Percentiles rank a stretch among this genome's conserved stretches.
Evolutionary conservation across 2,113 vertebrate species (phyloP).

Genomic region (Leptobrachium leishanense): DNA sequence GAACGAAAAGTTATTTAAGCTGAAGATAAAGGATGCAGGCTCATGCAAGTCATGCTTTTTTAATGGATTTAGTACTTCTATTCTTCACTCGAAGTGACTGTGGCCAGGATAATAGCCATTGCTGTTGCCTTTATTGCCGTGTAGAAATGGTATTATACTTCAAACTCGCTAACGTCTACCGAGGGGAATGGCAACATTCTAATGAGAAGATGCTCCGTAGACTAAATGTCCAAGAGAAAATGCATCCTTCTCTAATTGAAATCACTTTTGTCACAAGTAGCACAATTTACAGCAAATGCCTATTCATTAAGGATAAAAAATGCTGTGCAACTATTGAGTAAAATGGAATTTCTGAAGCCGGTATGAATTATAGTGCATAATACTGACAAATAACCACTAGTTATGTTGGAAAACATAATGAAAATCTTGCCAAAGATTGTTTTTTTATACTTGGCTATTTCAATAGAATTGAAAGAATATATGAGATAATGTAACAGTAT

Average conservation of each 20-base stretch:
- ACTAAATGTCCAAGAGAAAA: constrained; percentile 28
- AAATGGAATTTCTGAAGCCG: background rate
- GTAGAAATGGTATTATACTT: constrained; percentile 25
- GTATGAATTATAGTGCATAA: background rate
- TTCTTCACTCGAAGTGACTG: constrained; percentile 47
- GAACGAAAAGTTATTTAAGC: constrained; percentile 47
- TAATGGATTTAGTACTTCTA: constrained; percentile 49
- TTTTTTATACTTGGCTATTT: no score
- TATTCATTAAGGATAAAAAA: constrained; percentile 36
- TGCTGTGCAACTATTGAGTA: background rate
- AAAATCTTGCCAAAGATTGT: no score
- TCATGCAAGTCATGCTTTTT: constrained; percentile 49
- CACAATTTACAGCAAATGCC: constrained; percentile 34
- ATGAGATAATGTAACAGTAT: no score
- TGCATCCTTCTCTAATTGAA: background rate
- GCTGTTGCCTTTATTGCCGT: constrained; percentile 37
- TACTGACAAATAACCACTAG: background rate
- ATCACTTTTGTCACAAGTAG: constrained; percentile 21
- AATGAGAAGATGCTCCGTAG: constrained; percentile 27
- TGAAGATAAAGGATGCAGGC: constrained; percentile 42
- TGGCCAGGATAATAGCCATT: constrained; percentile 34
- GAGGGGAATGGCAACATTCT: constrained; percentile 30
- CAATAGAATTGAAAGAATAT: no score
- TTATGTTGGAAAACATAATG: background rate
- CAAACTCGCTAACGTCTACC: constrained; percentile 32